Evolutionary conservation across 2,113 vertebrate genomes (phyloP).

Genomic region (Mobula hypostoma): DNA sequence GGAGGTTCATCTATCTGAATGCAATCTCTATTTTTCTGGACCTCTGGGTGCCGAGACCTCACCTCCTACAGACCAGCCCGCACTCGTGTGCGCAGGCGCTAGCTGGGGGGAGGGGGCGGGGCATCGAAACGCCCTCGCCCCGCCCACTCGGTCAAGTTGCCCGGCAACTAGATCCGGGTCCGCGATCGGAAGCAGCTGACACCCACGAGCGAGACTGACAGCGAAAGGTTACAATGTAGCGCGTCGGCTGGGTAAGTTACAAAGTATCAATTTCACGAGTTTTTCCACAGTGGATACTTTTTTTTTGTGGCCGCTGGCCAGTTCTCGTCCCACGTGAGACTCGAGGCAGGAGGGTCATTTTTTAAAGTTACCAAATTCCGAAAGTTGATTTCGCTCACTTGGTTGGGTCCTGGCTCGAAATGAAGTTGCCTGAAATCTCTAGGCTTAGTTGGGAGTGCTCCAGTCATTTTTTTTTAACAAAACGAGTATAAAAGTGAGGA

Average conservation of each 20-base stretch:
- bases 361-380: background rate
- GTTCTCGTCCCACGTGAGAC: too few species aligned
- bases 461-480: background rate
- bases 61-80: too few species aligned
- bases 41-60: too few species aligned
- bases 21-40: too few species aligned
- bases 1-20: too few species aligned
- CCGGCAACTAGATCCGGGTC: slow-evolving; percentile 2
- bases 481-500: background rate
- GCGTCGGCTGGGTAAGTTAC: background rate
- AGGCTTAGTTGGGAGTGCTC: background rate
- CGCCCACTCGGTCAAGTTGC: background rate
- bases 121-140: background rate
- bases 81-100: too few species aligned
- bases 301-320: too few species aligned
- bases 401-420: background rate
- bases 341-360: background rate
- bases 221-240: slow-evolving; percentile 14
- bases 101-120: background rate
- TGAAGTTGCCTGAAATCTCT: background rate
- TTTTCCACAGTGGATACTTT: background rate
- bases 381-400: background rate
- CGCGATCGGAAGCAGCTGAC: slow-evolving; percentile 12
- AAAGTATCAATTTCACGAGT: background rate
- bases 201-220: background rate